phyloP scores from a whole-genome alignment of 2,113 vertebrate species.

The Rhineura floridana region DNA sequence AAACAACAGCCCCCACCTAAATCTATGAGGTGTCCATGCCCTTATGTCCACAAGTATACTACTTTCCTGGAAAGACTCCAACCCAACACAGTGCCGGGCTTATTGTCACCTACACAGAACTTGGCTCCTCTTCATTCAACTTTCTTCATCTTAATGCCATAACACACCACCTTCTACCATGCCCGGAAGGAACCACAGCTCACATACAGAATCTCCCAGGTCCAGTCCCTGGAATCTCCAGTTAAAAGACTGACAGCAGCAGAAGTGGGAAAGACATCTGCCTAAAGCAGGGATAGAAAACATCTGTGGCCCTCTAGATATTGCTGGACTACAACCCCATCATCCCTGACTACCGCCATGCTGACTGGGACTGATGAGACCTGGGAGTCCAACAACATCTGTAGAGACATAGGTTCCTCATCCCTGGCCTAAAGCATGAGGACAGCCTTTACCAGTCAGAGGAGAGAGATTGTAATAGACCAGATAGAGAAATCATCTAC shows the following conservation, averaged over 20 bases:
- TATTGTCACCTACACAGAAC: not conserved
- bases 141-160: not conserved
- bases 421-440: not conserved
- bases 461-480: not conserved
- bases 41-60: not conserved
- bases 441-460: not conserved
- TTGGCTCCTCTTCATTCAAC: not conserved
- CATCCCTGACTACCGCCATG: not conserved
- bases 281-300: not conserved
- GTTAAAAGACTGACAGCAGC: too few relatives aligned
- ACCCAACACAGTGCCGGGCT: not conserved
- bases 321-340: not conserved
- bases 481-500: not conserved
- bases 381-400: not conserved
- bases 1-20: not conserved
- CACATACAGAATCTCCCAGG: not conserved
- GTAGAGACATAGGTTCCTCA: too few relatives aligned
- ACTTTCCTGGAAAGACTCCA: not conserved
- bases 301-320: not conserved
- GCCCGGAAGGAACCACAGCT: not conserved
- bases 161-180: not conserved
- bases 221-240: not conserved
- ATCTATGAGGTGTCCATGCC: not conserved
- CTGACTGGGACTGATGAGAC: not conserved
- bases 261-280: not conserved